phyloP scores from a whole-genome alignment of 1,140 invertebrate genomes.

The Drosophila miranda region DNA sequence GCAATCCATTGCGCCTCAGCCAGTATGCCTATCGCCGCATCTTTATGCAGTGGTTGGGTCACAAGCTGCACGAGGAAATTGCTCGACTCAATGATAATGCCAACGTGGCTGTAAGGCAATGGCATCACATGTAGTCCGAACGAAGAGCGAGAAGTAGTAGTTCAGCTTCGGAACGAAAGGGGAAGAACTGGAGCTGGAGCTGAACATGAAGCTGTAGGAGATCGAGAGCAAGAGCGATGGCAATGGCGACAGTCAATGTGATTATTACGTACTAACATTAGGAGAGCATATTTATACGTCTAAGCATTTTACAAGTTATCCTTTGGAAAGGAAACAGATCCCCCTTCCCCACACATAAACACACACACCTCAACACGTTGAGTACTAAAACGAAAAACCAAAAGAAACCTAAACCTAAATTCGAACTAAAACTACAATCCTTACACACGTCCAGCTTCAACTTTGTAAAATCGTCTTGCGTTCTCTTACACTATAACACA shows the following conservation, averaged over 20 bases:
- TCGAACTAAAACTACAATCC: background rate
- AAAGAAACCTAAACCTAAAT: too few species aligned
- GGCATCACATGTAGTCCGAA: constrained; percentile 91
- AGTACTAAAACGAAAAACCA: too few species aligned
- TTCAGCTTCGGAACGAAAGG: constrained; percentile 1
- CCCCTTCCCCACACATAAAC: background rate
- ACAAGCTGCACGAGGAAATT: constrained; percentile 96
- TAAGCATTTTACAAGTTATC: constrained; percentile 73
- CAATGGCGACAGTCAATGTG: constrained; percentile 63
- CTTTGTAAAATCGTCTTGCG: constrained; percentile 40
- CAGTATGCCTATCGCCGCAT: constrained; percentile 91
- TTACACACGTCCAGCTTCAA: constrained; percentile 4
- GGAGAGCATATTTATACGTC: constrained; percentile 75
- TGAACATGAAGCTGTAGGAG: constrained; percentile 1
- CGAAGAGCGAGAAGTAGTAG: background rate
- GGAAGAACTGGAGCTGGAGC: constrained; percentile 1
- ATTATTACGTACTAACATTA: constrained; percentile 78
- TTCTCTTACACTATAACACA: constrained; percentile 39
- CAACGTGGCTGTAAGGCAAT: constrained; percentile 89
- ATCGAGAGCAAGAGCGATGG: constrained; percentile 12
- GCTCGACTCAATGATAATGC: constrained; percentile 91
- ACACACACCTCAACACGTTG: background rate
- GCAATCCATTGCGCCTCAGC: constrained; percentile 96
- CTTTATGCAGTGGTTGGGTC: constrained; percentile 95
- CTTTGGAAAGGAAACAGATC: constrained; percentile 15